Base-by-base conservation (phyloP, 2,888 invertebrate species). In the Athalia cordata region DNA sequence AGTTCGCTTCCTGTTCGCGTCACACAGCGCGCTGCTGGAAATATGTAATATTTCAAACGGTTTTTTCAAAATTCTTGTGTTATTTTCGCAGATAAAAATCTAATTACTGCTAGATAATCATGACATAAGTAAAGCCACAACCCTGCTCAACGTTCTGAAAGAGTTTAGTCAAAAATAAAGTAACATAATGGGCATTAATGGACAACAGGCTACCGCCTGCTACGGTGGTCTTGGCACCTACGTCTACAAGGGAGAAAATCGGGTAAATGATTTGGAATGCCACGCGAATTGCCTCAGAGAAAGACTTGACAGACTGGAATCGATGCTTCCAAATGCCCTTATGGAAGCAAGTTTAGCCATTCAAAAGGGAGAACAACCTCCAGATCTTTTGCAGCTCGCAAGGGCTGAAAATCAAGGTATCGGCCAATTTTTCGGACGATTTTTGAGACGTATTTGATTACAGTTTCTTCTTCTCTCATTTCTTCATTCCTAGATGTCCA, bases 231-330 rank as follows among this genome's bases (percentile, higher is more conserved):
- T 68, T 4, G 77, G 79, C 9, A 57, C 29, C 9, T 78, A 72
- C 66, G 78, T 78, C 5, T 13, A 29, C 57, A 78, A 77, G 7
- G 80, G 80, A 4, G 79, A 81, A 50, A 50, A 72, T 62, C 81
- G 81, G 52, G 80, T 83, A 8, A 64, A 77, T 8, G 82, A 82
- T 70, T 78, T 82, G 81, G 82, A 83, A 59, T 64, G 62, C 49
- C 81, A 81, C 29, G 81, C 80, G 8, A 76, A 79, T 15, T 66
- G 77, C 9, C 78, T 83, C 68, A 75, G 75, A 5, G 81, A 82
- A 9, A 81, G 80, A 66, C 77, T 82, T 13, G 43, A 49, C 9
- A 75, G 77, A 49, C 72, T 81, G 13, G 81, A 80, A 59, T 55
- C 80, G 5, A 78, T 79, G 74, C 67, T 81, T 50, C 80, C 80